A percentile compares a stretch with the other conserved stretches of the same genome.
These are phyloP conservation scores for Amblyopsis rosae DNA, from an alignment of 2,113 vertebrate species.

Conservation along the genomic window DNA sequence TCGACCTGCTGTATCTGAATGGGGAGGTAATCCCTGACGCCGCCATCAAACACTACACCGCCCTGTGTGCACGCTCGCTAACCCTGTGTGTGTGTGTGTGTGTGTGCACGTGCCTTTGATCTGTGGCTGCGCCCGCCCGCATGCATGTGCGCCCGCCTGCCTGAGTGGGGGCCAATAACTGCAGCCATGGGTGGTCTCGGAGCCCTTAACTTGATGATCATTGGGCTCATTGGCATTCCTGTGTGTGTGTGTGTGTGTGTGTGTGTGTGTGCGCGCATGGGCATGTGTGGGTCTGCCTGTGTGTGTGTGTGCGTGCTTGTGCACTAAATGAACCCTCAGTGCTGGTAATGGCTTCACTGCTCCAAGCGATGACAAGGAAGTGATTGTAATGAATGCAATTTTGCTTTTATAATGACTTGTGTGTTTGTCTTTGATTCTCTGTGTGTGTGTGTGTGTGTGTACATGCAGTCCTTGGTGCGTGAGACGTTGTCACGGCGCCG, in stretches of 20 bases:
- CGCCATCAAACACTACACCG: slow-evolving; percentile 14
- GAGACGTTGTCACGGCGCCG: slow-evolving; percentile 82
- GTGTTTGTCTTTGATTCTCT: neutral
- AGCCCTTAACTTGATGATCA: slow-evolving; percentile 62
- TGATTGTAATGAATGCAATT: slow-evolving; percentile 54
- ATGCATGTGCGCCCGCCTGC: neutral
- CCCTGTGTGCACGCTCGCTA: neutral
- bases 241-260: slow-evolving; percentile 2
- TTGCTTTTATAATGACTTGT: slow-evolving; percentile 23
- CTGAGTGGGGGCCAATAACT: slow-evolving; percentile 17
- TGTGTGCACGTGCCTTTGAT: slow-evolving; percentile 17
- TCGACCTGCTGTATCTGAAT: slow-evolving; percentile 89
- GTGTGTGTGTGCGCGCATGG: neutral
- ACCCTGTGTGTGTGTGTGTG: neutral
- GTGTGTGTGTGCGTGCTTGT: neutral
- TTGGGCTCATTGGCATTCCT: slow-evolving; percentile 48
- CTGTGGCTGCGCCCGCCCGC: slow-evolving; percentile 4
- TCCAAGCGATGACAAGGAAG: slow-evolving; percentile 54
- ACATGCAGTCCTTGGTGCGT: slow-evolving; percentile 81
- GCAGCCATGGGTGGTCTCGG: slow-evolving; percentile 53
- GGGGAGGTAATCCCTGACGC: slow-evolving; percentile 81
- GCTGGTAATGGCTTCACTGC: slow-evolving; percentile 36
- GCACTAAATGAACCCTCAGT: neutral
- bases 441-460: slow-evolving; percentile 20
- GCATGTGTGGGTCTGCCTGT: neutral